A percentile compares a stretch with the other conserved stretches of the same genome.
Conservation (phyloP, 2,113 vertebrate species). For the Entomyzon cyanotis region DNA sequence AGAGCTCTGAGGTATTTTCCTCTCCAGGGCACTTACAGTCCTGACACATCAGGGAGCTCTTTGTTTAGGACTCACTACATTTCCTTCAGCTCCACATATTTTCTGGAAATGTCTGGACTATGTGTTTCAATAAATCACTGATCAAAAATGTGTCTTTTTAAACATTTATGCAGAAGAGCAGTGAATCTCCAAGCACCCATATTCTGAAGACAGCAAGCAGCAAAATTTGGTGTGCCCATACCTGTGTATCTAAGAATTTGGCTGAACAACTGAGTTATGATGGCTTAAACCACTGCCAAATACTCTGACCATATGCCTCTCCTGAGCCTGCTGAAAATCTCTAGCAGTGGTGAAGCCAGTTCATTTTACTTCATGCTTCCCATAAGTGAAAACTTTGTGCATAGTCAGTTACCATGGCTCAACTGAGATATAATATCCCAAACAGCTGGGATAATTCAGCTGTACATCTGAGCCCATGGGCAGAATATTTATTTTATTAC, state of each 20-base stretch:
- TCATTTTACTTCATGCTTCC: neutral
- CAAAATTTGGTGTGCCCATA: neutral
- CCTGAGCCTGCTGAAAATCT: neutral
- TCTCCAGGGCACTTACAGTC: neutral
- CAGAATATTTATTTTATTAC: neutral
- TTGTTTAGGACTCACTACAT: neutral
- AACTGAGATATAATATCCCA: neutral
- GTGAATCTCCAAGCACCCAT: neutral
- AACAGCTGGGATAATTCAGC: neutral
- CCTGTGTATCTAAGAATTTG: neutral
- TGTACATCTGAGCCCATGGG: neutral
- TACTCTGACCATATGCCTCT: neutral
- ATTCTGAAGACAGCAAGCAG: neutral
- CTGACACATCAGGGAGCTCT: neutral
- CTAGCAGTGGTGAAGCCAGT: neutral
- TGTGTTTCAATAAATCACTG: neutral
- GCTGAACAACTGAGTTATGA: neutral
- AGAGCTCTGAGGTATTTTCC: neutral
- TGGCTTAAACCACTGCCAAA: neutral
- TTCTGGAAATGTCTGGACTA: neutral
- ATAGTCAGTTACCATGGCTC: neutral
- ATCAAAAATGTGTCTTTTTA: neutral
- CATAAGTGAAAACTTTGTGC: neutral
- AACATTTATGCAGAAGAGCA: neutral
- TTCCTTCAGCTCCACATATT: neutral